Percentiles rank a stretch among this genome's conserved stretches.
phyloP scores from a whole-genome alignment of 2,797 vertebrate species.

The Astyanax mexicanus region DNA sequence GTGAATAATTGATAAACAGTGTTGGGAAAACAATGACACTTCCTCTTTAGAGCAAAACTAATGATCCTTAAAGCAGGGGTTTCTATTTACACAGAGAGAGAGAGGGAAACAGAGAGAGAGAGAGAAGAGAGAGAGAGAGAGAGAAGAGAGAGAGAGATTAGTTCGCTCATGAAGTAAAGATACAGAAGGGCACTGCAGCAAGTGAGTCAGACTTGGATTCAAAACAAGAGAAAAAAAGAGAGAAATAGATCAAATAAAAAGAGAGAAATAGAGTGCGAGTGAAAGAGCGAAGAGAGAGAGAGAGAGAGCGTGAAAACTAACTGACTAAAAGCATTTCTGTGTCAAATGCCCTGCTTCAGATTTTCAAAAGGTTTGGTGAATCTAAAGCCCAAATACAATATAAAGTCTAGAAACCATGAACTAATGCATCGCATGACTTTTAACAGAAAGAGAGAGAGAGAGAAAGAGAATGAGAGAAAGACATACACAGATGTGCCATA shows the following conservation, averaged over 20 bases:
- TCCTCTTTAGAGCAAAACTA: slow-evolving; percentile 55
- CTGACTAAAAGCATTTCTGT: not conserved
- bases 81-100: slow-evolving; percentile 13
- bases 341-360: not conserved
- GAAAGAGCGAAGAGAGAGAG: not conserved
- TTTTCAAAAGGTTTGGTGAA: not conserved
- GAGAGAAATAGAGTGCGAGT: not conserved
- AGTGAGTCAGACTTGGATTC: not conserved
- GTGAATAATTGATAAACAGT: slow-evolving; percentile 60
- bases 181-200: not conserved
- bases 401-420: not conserved
- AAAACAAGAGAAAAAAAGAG: too few relatives aligned
- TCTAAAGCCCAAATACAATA: not conserved
- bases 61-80: slow-evolving; percentile 48
- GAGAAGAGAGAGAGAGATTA: slow-evolving; percentile 1
- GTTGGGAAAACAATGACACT: slow-evolving; percentile 60
- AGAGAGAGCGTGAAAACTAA: not conserved
- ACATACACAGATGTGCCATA: too few relatives aligned
- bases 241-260: not conserved
- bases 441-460: not conserved
- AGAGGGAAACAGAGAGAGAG: not conserved
- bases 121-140: not conserved
- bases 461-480: not conserved
- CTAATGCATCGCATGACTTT: not conserved
- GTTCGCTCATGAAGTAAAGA: not conserved